Evolutionary conservation across 2,888 invertebrate species (phyloP).

Genomic region (Tipula lateralis): DNA sequence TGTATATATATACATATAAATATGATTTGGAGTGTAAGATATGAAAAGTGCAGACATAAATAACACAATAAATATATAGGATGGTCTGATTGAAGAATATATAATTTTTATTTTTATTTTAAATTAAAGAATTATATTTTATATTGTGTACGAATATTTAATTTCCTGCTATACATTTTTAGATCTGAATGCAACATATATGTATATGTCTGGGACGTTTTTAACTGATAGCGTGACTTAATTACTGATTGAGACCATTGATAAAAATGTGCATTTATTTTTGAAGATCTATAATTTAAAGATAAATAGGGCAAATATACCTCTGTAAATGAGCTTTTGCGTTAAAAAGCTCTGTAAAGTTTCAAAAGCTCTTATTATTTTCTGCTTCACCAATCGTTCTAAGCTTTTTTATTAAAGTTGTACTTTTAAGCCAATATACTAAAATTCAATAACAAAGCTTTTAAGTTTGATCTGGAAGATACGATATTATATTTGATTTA

Average conservation of each 20-base stretch:
- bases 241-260: not conserved
- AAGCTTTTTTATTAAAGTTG: too few relatives aligned
- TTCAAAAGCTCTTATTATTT: too few relatives aligned
- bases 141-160: not conserved
- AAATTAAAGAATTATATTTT: not conserved
- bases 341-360: too few relatives aligned
- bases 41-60: not conserved
- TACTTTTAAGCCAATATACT: too few relatives aligned
- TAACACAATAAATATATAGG: not conserved
- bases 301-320: too few relatives aligned
- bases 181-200: not conserved
- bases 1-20: not conserved
- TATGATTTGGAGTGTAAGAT: not conserved
- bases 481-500: too few relatives aligned
- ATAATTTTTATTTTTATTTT: not conserved
- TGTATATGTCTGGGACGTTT: not conserved
- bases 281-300: too few relatives aligned
- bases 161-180: not conserved
- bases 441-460: too few relatives aligned
- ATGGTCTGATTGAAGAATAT: conserved; percentile 8
- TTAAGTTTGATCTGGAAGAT: too few relatives aligned
- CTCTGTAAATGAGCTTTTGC: too few relatives aligned
- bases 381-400: too few relatives aligned
- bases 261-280: not conserved
- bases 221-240: not conserved